These are phyloP conservation scores for Liodrosophila aerea DNA, from an alignment of 2,888 invertebrate genomes.

Conservation along the genomic window DNA sequence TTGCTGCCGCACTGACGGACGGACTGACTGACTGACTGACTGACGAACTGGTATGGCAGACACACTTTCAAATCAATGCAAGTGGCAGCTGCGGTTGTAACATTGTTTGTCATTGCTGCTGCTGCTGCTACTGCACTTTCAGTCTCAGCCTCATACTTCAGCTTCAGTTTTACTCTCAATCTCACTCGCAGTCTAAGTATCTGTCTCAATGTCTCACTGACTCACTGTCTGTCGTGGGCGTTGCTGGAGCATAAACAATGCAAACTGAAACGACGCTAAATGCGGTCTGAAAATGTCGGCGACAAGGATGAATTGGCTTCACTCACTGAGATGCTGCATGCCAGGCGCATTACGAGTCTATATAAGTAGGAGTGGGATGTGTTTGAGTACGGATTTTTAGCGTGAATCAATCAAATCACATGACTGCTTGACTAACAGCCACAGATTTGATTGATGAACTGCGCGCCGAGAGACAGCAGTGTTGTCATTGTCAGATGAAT, in stretches of 20 bases:
- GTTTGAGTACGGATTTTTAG: slow-evolving; percentile 64
- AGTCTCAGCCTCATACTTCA: background rate
- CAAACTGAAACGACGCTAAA: slow-evolving; percentile 44
- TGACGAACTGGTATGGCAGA: slow-evolving; percentile 10
- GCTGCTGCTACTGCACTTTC: slow-evolving; percentile 15
- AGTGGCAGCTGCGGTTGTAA: slow-evolving; percentile 64
- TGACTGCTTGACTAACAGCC: slow-evolving; percentile 76
- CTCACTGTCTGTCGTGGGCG: slow-evolving; percentile 6
- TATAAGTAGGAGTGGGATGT: slow-evolving; percentile 5
- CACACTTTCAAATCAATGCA: slow-evolving; percentile 56
- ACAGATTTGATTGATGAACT: slow-evolving; percentile 77
- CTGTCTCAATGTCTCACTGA: slow-evolving; percentile 19
- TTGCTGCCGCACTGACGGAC: slow-evolving; percentile 8
- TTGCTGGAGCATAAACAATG: slow-evolving; percentile 56
- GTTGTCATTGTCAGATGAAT: slow-evolving; percentile 14
- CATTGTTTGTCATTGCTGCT: slow-evolving; percentile 45
- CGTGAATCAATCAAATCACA: slow-evolving; percentile 76
- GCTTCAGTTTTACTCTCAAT: slow-evolving; percentile 6
- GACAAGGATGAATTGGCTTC: slow-evolving; percentile 55
- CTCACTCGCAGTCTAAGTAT: background rate
- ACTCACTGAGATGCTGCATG: slow-evolving; percentile 31
- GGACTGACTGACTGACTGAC: too few species aligned
- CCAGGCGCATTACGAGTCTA: slow-evolving; percentile 36
- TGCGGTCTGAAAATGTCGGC: slow-evolving; percentile 42
- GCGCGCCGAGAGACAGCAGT: slow-evolving; percentile 43